Percentiles rank a stretch among this genome's conserved stretches.
phyloP scores from a whole-genome alignment of 2,113 vertebrate genomes.

The Nycticryphes semicollaris region DNA sequence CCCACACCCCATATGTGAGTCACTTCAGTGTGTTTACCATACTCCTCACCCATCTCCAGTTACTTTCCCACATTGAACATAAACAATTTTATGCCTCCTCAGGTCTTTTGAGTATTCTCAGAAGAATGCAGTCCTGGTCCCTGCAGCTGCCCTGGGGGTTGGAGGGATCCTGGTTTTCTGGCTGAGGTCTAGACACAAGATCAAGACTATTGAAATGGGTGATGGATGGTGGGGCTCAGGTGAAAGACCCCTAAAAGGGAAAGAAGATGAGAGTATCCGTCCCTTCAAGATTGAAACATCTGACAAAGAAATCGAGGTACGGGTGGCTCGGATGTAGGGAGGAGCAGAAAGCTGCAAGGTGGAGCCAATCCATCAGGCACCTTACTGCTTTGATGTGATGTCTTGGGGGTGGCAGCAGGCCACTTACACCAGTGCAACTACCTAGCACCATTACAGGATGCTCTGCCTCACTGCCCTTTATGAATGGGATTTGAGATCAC shows the following conservation, averaged over 20 bases:
- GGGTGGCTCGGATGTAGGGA: not conserved
- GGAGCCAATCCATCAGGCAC: not conserved
- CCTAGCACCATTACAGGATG: not conserved
- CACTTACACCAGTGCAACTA: not conserved
- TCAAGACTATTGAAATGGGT: slow-evolving; percentile 76
- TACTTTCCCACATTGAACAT: no score
- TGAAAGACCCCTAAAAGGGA: slow-evolving; percentile 28
- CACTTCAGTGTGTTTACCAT: no score
- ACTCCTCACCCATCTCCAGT: no score
- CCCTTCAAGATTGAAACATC: slow-evolving; percentile 78
- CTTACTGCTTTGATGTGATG: not conserved
- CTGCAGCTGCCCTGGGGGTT: slow-evolving; percentile 61
- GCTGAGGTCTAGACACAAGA: slow-evolving; percentile 57
- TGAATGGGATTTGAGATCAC: not conserved
- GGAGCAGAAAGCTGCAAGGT: not conserved
- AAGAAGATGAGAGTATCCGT: slow-evolving; percentile 74
- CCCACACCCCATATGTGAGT: no score
- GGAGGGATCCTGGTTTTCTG: slow-evolving; percentile 78
- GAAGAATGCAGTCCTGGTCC: slow-evolving; percentile 60
- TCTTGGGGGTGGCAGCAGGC: not conserved
- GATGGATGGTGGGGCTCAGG: slow-evolving; percentile 87
- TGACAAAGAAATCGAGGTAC: slow-evolving; percentile 81
- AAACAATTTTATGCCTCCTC: not conserved
- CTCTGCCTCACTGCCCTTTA: not conserved
- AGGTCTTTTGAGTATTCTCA: slow-evolving; percentile 59